Evolutionary conservation across 1,140 invertebrate species (phyloP), one percentile per base, ranked within the genome.

Genomic region (Lucilia cuprina): DNA sequence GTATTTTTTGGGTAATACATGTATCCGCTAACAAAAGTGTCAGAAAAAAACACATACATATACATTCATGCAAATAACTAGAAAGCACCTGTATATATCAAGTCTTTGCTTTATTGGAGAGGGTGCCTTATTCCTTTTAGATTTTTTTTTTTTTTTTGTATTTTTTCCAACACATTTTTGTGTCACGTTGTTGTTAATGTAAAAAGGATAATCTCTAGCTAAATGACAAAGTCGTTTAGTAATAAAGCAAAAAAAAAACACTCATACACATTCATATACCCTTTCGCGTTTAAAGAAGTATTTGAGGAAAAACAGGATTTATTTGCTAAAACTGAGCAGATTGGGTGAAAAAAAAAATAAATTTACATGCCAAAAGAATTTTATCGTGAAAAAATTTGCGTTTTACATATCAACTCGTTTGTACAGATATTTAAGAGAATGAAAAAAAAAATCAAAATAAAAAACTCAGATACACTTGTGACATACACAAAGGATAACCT

Each of bases 281-380:
- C n/a, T n/a, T n/a, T n/a, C n/a, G n/a, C n/a, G n/a, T 60, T 4
- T 17, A 13, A 14, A 4, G 5, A 4, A 60, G 55, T 60, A 60
- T 10, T 13, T 60, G 34, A 41, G n/a, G n/a, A n/a, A n/a, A 77
- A 41, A 77, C n/a, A 49, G 47, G 19, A 80, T 80, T 80, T 80
- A 80, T 49, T 49, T 49, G 41, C 41, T 78, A 49, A 80, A 5
- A 60, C 13, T n/a, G n/a, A 60, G n/a, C 13, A 60, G 55, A 5
- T 5, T 41, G n/a, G n/a, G n/a, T n/a, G n/a, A n/a, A 55, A 55
- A 70, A 70, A 80, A 80, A 80, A 21, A 80, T 25, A 80, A 49
- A 80, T 80, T 80, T 80, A 21, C 77, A 80, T 80, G 77, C 77
- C 77, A 80, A 80, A 80, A 80, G 77, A 49, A 80, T 80, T 80